Evolutionary conservation across 1,140 invertebrate genomes (phyloP).

Genomic region (Drosophila ananassae): DNA sequence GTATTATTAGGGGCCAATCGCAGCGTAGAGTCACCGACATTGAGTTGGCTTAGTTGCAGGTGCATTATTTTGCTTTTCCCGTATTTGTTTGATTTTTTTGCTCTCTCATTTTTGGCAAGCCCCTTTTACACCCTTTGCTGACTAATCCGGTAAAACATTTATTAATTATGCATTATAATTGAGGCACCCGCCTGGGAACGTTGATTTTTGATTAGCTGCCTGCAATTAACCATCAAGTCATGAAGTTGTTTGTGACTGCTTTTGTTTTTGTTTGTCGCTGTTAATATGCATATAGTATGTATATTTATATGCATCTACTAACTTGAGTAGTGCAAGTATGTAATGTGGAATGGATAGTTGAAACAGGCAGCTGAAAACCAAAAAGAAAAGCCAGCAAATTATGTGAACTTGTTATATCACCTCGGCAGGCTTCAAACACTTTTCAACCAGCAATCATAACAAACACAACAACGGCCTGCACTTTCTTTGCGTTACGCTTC

Average conservation of each 20-base stretch:
- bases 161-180: conserved; percentile 74
- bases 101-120: conserved; percentile 8
- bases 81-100: neutral
- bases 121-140: conserved; percentile 31
- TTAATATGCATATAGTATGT: conserved; percentile 1
- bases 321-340: conserved; percentile 38
- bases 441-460: conserved; percentile 26
- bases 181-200: conserved; percentile 58
- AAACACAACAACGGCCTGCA: conserved; percentile 48
- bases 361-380: neutral
- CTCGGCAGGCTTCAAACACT: conserved; percentile 57
- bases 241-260: conserved; percentile 53
- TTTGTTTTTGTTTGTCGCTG: conserved; percentile 40
- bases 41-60: conserved; percentile 12
- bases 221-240: conserved; percentile 64
- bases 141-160: conserved; percentile 52
- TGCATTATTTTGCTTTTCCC: conserved; percentile 6
- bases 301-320: neutral
- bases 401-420: conserved; percentile 82
- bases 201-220: conserved; percentile 58
- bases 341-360: conserved; percentile 31
- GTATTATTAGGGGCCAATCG: conserved; percentile 56
- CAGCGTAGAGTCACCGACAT: conserved; percentile 37
- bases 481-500: conserved; percentile 82
- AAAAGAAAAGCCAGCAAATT: conserved; percentile 77